Conservation (phyloP, 2,113 vertebrate genomes). For the Daphoenositta chrysoptera region DNA sequence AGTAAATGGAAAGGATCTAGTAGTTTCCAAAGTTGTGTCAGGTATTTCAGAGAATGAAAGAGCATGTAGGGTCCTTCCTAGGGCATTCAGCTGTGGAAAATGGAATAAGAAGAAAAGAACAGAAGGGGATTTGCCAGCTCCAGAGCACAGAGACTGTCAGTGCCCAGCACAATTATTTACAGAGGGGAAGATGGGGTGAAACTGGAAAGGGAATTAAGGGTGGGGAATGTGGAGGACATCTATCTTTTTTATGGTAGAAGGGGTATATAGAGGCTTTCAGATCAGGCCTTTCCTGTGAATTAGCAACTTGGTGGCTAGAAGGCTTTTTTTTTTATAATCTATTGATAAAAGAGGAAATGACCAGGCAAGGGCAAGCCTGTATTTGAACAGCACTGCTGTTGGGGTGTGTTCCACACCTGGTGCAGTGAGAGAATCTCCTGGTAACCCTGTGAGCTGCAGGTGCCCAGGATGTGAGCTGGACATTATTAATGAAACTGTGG, state of each 20-base stretch:
- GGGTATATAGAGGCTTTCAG: background rate
- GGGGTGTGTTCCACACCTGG: background rate
- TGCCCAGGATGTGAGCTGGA: background rate
- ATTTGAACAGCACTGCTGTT: background rate
- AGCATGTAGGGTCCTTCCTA: background rate
- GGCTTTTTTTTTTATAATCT: background rate
- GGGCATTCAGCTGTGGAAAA: background rate
- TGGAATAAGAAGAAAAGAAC: background rate
- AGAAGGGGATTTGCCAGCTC: background rate
- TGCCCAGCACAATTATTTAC: accelerated
- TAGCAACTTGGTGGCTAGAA: background rate
- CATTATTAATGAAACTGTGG: background rate
- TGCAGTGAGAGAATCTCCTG: background rate
- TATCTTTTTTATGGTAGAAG: background rate
- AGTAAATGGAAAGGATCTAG: background rate
- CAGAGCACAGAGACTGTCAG: background rate
- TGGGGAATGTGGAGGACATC: background rate
- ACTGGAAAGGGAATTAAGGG: background rate
- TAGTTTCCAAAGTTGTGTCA: background rate
- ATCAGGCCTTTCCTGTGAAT: background rate
- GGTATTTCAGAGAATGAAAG: background rate
- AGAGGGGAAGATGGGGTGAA: background rate
- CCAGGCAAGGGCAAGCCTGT: background rate
- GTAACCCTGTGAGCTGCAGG: background rate
- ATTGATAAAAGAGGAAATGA: background rate